These are phyloP conservation scores for Apocheima hispidaria DNA, from an alignment of 2,888 invertebrate genomes.

Conservation along the genomic window DNA sequence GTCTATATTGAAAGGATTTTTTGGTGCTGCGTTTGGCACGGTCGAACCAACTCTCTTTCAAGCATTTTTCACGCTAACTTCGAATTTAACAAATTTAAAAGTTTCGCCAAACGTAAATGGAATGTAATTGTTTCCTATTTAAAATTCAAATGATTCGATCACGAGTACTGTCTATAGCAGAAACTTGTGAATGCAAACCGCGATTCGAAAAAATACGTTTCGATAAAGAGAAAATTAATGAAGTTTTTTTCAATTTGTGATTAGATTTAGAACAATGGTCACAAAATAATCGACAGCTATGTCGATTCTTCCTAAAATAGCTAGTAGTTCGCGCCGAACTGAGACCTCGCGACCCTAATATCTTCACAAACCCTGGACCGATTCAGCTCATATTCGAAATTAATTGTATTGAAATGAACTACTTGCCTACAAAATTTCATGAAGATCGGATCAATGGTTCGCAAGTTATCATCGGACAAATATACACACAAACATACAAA, in stretches of 20 bases:
- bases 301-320: too few species aligned
- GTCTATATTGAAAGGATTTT: not conserved
- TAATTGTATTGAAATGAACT: too few species aligned
- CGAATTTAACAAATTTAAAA: constrained; percentile 16
- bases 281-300: not conserved
- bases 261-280: not conserved
- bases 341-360: too few species aligned
- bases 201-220: constrained; percentile 2
- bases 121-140: constrained; percentile 21
- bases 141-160: constrained; percentile 13
- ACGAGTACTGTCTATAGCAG: constrained; percentile 19
- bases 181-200: constrained; percentile 9
- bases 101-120: constrained; percentile 17
- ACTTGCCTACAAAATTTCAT: too few species aligned
- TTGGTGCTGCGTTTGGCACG: not conserved
- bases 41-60: not conserved
- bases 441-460: too few species aligned
- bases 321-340: too few species aligned
- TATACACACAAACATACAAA: too few species aligned
- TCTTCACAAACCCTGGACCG: too few species aligned
- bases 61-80: not conserved
- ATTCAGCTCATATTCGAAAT: too few species aligned
- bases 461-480: too few species aligned
- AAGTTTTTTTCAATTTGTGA: constrained; percentile 3
- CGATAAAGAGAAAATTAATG: not conserved